A percentile compares a stretch with the other conserved stretches of the same genome.
Evolutionary conservation across 2,113 vertebrate genomes (phyloP).

Genomic region (Pleuronectes platessa): DNA sequence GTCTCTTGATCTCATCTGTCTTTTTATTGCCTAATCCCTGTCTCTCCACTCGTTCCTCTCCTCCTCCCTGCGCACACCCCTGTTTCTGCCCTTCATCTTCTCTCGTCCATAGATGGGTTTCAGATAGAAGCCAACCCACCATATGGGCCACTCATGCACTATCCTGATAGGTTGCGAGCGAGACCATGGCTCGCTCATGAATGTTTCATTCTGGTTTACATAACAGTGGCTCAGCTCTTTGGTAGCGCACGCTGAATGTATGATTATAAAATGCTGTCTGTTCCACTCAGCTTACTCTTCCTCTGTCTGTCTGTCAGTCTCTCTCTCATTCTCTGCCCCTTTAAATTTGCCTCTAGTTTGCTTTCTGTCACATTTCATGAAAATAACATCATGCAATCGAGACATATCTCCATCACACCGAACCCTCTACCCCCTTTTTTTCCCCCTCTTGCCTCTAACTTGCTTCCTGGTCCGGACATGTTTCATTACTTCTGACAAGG

Average conservation of each 20-base stretch:
- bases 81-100: constrained; percentile 43
- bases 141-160: constrained; percentile 57
- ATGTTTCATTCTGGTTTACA: constrained; percentile 71
- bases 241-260: constrained; percentile 38
- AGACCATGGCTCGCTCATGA: constrained; percentile 58
- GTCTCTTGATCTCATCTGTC: constrained; percentile 74
- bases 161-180: constrained; percentile 35
- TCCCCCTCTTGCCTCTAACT: not conserved
- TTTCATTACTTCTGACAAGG: not conserved
- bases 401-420: constrained; percentile 11
- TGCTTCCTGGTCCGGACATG: not conserved
- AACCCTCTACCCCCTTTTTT: not conserved
- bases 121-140: constrained; percentile 41
- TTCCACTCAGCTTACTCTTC: constrained; percentile 10
- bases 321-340: constrained; percentile 10
- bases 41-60: constrained; percentile 32
- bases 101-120: constrained; percentile 46
- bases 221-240: constrained; percentile 67
- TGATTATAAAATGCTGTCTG: constrained; percentile 52
- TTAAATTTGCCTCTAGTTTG: constrained; percentile 25
- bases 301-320: constrained; percentile 10
- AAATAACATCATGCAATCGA: constrained; percentile 28
- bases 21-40: constrained; percentile 73
- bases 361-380: constrained; percentile 37
- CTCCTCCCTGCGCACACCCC: constrained; percentile 16